Percentiles rank a stretch among this genome's conserved stretches.
These are phyloP conservation scores for Coranthus polyacanthus DNA, from an alignment of 2,797 vertebrate species.

Conservation along the genomic window DNA sequence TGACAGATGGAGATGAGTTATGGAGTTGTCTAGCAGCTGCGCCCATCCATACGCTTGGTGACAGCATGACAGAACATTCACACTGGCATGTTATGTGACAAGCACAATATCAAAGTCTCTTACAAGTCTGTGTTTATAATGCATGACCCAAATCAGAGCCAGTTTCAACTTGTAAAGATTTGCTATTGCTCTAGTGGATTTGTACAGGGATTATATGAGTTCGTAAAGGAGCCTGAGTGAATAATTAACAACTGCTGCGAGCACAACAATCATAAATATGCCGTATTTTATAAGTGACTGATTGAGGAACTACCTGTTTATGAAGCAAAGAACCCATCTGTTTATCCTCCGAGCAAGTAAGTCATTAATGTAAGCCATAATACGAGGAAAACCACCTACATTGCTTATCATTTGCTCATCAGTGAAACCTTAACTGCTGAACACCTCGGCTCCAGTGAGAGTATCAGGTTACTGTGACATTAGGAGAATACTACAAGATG, in stretches of 20 bases:
- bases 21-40: conserved; percentile 43
- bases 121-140: conserved; percentile 21
- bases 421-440: conserved; percentile 48
- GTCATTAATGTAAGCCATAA: not conserved
- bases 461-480: conserved; percentile 71
- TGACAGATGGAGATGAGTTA: conserved; percentile 37
- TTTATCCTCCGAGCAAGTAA: not conserved
- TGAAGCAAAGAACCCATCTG: not conserved
- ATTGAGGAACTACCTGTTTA: conserved; percentile 32
- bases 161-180: conserved; percentile 25
- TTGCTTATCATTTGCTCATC: conserved; percentile 27
- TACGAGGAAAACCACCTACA: not conserved
- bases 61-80: conserved; percentile 10
- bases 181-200: conserved; percentile 3
- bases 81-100: conserved; percentile 13
- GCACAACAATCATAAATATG: conserved; percentile 11
- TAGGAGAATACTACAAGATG: conserved; percentile 75
- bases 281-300: conserved; percentile 32
- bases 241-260: conserved; percentile 32
- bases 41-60: conserved; percentile 22
- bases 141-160: conserved; percentile 15
- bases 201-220: not conserved
- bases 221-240: conserved; percentile 30
- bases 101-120: conserved; percentile 19
- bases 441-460: conserved; percentile 49